Base-by-base conservation (phyloP, 2,888 invertebrate genomes). In the Leuctra nigra region DNA sequence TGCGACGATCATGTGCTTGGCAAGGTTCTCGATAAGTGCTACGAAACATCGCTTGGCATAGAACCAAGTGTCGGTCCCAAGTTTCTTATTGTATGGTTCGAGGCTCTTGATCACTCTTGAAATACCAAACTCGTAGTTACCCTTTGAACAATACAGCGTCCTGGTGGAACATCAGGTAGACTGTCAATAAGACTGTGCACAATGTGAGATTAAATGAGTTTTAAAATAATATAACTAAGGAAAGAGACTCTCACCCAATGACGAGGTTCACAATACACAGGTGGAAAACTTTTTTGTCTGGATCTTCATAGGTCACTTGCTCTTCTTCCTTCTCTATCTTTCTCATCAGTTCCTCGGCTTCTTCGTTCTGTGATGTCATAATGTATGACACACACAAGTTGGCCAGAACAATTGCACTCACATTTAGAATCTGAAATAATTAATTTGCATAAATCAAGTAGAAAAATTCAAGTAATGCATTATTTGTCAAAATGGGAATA, bases 311-410 rank as follows among this genome's bases (percentile, higher is more conserved):
- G 58, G 90, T 86, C 65, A 95, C 79, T 61, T 89, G 84, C 68
- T 98, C 97, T 69, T 99, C 98, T 68, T 98, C 97, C 65, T 95
- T 92, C 71, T 99, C 99, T 63, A 99, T 96, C 76, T 96, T 96
- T 54, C 96, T 80, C 96, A 99, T 98, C 55, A 99, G 78, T 67
- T 96, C 96, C 72, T 99, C 98, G 11, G 98, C 98, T 77, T 97
- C 97, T 71, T 96, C 95, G 70, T 98, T 99, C 73, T 96, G 94
- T 53, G 93, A 91, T 1, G 95, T 97, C 97, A 99, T 97, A 65
- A 99, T 97, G 70, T 99, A 99, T 16, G 97, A 95, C 1, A 98
- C 98, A 71, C 99, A 99, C 29, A 99, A 76, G 73, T 99, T 99
- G 20, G 98, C 99, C 67, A 99, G 77, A 39, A 99, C 96, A 35